phyloP scores from a whole-genome alignment of 2,888 invertebrate species.

The Apodemia hepburni region DNA sequence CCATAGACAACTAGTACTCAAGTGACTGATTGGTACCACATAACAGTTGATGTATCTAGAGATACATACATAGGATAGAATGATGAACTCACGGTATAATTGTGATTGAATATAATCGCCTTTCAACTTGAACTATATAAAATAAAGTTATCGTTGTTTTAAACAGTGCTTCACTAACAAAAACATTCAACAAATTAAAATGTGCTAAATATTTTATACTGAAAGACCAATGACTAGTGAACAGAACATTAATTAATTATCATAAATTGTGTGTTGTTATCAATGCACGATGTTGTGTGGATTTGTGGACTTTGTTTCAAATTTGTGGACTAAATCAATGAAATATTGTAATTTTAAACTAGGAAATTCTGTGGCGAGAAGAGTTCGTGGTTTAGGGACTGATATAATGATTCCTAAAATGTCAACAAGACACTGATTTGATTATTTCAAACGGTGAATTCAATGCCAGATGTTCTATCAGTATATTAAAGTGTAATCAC shows the following conservation, averaged over 20 bases:
- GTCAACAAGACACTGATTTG: constrained; percentile 49
- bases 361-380: constrained; percentile 78
- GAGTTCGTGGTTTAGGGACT: constrained; percentile 67
- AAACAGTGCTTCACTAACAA: constrained; percentile 74
- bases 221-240: constrained; percentile 36
- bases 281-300: constrained; percentile 58
- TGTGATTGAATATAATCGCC: constrained; percentile 54
- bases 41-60: constrained; percentile 53
- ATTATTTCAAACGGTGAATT: constrained; percentile 48
- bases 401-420: constrained; percentile 49
- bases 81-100: constrained; percentile 46
- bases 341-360: constrained; percentile 76
- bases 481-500: constrained; percentile 69
- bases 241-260: constrained; percentile 58
- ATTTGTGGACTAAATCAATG: constrained; percentile 75
- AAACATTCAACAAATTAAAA: constrained; percentile 76
- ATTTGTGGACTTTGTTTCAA: constrained; percentile 78
- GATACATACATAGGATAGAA: constrained; percentile 46
- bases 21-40: constrained; percentile 69
- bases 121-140: constrained; percentile 68
- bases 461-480: constrained; percentile 45
- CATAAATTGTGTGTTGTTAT: constrained; percentile 54
- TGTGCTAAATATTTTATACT: constrained; percentile 77
- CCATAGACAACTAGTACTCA: constrained; percentile 76
- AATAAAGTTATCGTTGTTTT: constrained; percentile 73